Evolutionary conservation across 2,888 invertebrate genomes (phyloP), one percentile per base, ranked within the genome.

Genomic region (Rhagonycha lutea): DNA sequence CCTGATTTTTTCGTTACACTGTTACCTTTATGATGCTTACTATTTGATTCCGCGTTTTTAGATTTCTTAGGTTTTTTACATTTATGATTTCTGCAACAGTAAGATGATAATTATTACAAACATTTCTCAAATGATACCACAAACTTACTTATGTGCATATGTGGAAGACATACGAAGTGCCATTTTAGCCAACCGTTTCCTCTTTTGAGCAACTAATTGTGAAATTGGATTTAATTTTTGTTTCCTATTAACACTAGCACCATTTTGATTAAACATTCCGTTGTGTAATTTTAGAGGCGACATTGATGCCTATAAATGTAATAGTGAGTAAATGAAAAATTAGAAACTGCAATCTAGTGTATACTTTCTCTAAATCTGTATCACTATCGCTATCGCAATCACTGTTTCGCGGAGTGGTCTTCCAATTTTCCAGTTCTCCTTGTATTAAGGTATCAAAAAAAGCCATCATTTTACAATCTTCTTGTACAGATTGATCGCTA

Each of bases 401-500:
- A 12, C 63, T 81, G 28, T 82, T 82, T 32, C 86, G 86, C 14
- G 85, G 83, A 61, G 82, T 82, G 10, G 86, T 86, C 73, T 86
- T 84, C 90, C 94, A 95, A 3, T 93, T 93, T 88, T 96, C 96
- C 78, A 97, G 92, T 86, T 97, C 97, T 62, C 96, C 92, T 86
- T 97, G 97, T 28, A 98, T 95, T 23, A 98, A 89, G 11, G 96
- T 95, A 89, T 98, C 98, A 85, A 98, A 98, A 89, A 98, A 98
- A 29, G 98, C 98, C 94, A 98, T 95, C 98, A 98, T 98, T 71
- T 96, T 91, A 0, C 96, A 94, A 88, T 98, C 98, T 87, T 98
- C 98, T 71, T 92, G 91, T 0, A 94, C 96, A 9, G 96, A 96
- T 83, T 96, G 94, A 80, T 95, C 94, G 83, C 94, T 94, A 86